Base-by-base conservation (phyloP, 2,888 invertebrate genomes). In the Desoria tigrina region DNA sequence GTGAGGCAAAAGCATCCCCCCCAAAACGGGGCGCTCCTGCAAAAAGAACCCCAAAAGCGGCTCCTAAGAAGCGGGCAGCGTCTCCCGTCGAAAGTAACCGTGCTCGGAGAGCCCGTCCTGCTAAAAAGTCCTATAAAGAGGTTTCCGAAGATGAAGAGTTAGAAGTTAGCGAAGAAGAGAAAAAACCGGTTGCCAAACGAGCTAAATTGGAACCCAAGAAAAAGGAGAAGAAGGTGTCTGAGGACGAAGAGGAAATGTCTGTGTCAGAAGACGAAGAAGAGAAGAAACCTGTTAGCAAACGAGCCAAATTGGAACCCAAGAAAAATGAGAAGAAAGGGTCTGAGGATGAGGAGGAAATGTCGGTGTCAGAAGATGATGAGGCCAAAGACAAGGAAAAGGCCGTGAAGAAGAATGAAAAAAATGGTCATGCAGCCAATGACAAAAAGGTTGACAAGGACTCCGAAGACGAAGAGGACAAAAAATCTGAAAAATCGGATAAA, bases 71-170 rank as follows among this genome's bases (percentile, higher is more conserved):
- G 16, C 4, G n/a, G 6, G 61, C 59, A 57, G 7, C 68, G 21
- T 51, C 63, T 42, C 58, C 49, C 7, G 66, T 53, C 0, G 62
- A 57, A 14, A 4, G 54, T n/a, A 37, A 58, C n/a, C 49, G 64
- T 6, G 59, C 61, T 23, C 39, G 68, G n/a, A 53, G 68, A 23
- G 60, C 55, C 23, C 58, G 68, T 23, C 63, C 66, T 9, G 63
- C 50, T 21, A 55, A 55, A 2, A 68, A 68, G 53, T 71, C 71
- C 9, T 71, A 71, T 42, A 71, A 66, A 49, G 71, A 71, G 50
- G 61, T 71, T 18, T 71, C 71, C 2, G 71, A 69, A 42, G 69
- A 69, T 32, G 42, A 23, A 32, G 59, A 53, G 21, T 32, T 32
- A 11, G 60, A 60, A n/a, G 49, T 64, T 16, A 68, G 66, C 45